These are phyloP conservation scores for Heptranchias perlo DNA, from an alignment of 2,113 vertebrate species.

Conservation along the genomic window DNA sequence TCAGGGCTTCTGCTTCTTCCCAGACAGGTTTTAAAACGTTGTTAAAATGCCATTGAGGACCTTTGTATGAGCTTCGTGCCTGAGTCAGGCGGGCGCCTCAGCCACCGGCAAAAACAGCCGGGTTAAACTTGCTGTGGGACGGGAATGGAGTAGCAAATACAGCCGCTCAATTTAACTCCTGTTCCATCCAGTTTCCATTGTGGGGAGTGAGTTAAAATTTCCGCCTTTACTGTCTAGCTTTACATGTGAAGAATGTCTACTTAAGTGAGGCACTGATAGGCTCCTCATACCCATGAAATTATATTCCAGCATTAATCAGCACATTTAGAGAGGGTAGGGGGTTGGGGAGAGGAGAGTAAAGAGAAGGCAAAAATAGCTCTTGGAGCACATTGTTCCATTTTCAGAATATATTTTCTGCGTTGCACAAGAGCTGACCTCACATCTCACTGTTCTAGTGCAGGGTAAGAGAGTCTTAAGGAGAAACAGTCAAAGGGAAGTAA, in stretches of 20 bases:
- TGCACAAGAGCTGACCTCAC: neutral
- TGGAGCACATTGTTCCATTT: neutral
- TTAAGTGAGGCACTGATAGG: neutral
- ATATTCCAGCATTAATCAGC: neutral
- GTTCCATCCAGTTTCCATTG: too few species aligned
- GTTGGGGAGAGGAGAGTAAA: neutral
- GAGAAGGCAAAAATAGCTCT: neutral
- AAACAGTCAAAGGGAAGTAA: neutral
- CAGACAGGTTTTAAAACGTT: too few species aligned
- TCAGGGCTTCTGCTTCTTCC: too few species aligned
- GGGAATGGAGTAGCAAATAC: too few species aligned
- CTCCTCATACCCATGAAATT: neutral
- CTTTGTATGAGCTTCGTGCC: too few species aligned
- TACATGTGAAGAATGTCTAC: neutral
- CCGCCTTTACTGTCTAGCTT: too few species aligned
- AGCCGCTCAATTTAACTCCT: too few species aligned
- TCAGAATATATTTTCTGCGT: neutral
- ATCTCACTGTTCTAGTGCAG: neutral
- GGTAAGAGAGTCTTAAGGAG: neutral
- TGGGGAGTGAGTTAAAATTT: too few species aligned
- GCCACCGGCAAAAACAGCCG: too few species aligned
- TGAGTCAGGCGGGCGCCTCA: too few species aligned
- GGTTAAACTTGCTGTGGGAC: too few species aligned
- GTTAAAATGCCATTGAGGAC: too few species aligned
- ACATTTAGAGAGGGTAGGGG: neutral